Percentiles rank a stretch among this genome's conserved stretches.
phyloP scores from a whole-genome alignment of 2,888 invertebrate species.

The Oxystoma pomonae region DNA sequence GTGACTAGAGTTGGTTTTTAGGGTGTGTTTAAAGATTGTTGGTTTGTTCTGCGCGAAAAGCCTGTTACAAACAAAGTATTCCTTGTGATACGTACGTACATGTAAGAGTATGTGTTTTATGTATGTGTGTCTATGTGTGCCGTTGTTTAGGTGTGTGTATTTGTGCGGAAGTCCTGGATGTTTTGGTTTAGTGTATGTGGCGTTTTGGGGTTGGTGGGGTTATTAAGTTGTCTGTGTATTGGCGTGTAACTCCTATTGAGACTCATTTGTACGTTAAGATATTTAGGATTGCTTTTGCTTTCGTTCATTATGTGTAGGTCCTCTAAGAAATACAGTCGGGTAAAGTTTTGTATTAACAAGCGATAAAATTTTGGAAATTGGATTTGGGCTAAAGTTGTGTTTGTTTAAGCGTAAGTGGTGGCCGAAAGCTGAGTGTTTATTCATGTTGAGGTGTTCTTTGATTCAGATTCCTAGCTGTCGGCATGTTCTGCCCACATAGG shows the following conservation, averaged over 20 bases:
- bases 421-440: background rate
- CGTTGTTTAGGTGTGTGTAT: background rate
- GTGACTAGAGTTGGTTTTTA: no score
- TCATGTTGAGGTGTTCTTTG: conserved; percentile 4
- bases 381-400: no score
- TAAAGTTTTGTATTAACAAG: background rate
- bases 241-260: no score
- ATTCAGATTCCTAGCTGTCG: conserved; percentile 7
- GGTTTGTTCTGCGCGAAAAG: no score
- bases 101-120: no score
- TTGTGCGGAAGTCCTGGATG: background rate
- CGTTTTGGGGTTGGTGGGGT: background rate
- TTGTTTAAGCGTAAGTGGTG: background rate
- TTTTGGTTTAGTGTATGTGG: background rate
- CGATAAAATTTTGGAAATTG: no score
- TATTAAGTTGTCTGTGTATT: background rate
- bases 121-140: no score
- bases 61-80: no score
- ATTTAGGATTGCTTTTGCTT: no score
- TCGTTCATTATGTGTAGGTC: no score
- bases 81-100: no score
- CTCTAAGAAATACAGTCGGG: background rate
- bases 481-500: conserved; percentile 7
- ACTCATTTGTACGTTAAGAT: background rate
- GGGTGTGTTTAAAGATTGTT: no score